Percentiles rank a stretch among this genome's conserved stretches.
Evolutionary conservation across 2,888 invertebrate genomes (phyloP).

Genomic region (Ypsolopha sequella): DNA sequence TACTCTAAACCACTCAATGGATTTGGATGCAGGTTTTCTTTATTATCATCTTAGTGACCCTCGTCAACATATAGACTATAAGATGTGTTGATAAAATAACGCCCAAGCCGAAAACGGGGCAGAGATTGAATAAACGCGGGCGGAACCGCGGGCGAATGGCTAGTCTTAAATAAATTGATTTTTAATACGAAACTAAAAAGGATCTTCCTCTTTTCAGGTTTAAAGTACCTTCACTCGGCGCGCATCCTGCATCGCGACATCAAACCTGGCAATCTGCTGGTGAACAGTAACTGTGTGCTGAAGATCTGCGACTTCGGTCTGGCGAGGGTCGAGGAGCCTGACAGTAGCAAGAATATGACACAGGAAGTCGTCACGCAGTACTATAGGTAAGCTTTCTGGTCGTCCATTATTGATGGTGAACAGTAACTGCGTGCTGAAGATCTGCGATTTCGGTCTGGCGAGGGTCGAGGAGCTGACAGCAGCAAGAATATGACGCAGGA

Average conservation of each 20-base stretch:
- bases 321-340: constrained; percentile 97
- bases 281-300: constrained; percentile 99
- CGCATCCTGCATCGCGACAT: constrained; percentile 98
- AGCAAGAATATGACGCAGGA: constrained; percentile 98
- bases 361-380: constrained; percentile 99
- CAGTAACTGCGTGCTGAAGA: constrained; percentile 98
- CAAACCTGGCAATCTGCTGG: constrained; percentile 98
- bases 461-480: constrained; percentile 95
- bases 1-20: too few relatives aligned
- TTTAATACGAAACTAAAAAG: not conserved
- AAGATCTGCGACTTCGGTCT: constrained; percentile 99
- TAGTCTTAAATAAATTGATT: not conserved
- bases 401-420: not conserved
- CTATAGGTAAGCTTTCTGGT: constrained; percentile 71
- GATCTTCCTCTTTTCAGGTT: constrained; percentile 66
- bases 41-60: too few relatives aligned
- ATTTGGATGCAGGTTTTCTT: too few relatives aligned
- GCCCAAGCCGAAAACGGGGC: too few relatives aligned
- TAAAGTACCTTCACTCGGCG: constrained; percentile 99
- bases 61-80: too few relatives aligned
- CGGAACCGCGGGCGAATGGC: constrained; percentile 13
- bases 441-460: constrained; percentile 99
- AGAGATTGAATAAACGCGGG: too few relatives aligned
- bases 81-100: too few relatives aligned
- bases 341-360: constrained; percentile 95